A percentile compares a stretch with the other conserved stretches of the same genome.
phyloP scores from a whole-genome alignment of 2,113 vertebrate genomes.

The Nematolebias whitei region DNA sequence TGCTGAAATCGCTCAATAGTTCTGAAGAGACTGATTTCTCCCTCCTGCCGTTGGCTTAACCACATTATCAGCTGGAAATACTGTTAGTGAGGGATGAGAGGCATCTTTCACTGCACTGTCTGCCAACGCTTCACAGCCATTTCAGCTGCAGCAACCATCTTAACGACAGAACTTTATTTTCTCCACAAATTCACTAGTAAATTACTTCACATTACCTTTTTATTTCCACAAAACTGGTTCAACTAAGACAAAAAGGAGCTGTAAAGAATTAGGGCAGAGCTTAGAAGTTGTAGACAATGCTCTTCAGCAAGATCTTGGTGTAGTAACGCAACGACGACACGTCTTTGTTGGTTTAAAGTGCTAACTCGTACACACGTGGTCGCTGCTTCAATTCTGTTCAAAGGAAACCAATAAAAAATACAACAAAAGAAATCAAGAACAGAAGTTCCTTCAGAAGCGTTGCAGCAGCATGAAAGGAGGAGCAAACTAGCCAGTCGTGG shows the following conservation, averaged over 20 bases:
- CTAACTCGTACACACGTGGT: neutral
- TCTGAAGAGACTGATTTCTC: neutral
- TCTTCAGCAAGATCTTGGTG: constrained; percentile 4
- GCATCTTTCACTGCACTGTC: neutral
- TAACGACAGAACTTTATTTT: neutral
- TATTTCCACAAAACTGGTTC: neutral
- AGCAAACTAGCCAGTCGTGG: neutral
- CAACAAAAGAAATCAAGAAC: constrained; percentile 7
- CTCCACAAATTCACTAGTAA: neutral
- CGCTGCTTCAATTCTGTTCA: neutral
- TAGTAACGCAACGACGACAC: neutral
- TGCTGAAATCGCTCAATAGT: neutral
- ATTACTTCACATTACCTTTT: neutral
- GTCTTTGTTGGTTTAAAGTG: constrained; percentile 4
- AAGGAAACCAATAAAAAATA: constrained; percentile 25
- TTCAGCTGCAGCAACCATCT: neutral
- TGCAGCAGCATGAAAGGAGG: neutral
- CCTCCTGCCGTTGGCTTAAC: neutral
- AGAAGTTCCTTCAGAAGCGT: constrained; percentile 7
- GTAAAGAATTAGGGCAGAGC: neutral
- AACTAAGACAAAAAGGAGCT: neutral
- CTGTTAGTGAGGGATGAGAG: neutral
- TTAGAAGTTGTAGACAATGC: neutral
- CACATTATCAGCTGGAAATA: constrained; percentile 19
- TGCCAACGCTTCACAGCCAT: neutral